phyloP scores from a whole-genome alignment of 2,888 invertebrate species.

The Saturnia pavonia region DNA sequence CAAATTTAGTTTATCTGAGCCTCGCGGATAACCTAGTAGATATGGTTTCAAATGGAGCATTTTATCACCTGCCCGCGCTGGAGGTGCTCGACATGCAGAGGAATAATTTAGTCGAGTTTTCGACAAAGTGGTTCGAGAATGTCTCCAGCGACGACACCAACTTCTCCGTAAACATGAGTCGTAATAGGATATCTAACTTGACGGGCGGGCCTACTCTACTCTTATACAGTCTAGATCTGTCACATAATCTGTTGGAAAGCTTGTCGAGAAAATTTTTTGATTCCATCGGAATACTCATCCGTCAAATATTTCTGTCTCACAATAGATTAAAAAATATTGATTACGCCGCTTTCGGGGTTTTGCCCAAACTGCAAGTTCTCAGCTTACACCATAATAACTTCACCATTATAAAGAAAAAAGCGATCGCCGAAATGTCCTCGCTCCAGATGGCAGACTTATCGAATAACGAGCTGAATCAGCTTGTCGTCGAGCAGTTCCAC shows the following conservation, averaged over 20 bases:
- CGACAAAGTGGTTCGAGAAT: slow-evolving; percentile 83
- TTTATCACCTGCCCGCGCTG: slow-evolving; percentile 85
- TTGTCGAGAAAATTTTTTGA: slow-evolving; percentile 83
- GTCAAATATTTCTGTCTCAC: slow-evolving; percentile 77
- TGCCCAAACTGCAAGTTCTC: slow-evolving; percentile 60
- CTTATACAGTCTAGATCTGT: slow-evolving; percentile 84
- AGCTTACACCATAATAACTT: slow-evolving; percentile 86
- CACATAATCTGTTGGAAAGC: slow-evolving; percentile 82
- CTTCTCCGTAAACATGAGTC: slow-evolving; percentile 87
- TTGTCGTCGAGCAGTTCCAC: slow-evolving; percentile 56
- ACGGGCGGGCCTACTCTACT: slow-evolving; percentile 55
- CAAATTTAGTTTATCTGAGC: slow-evolving; percentile 87
- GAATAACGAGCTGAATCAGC: slow-evolving; percentile 45
- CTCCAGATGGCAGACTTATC: slow-evolving; percentile 57
- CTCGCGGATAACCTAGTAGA: slow-evolving; percentile 88
- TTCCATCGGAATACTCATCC: slow-evolving; percentile 47
- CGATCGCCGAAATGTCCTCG: slow-evolving; percentile 79
- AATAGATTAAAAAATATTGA: slow-evolving; percentile 75
- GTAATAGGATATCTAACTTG: slow-evolving; percentile 79
- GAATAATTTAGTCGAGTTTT: slow-evolving; percentile 85
- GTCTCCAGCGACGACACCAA: slow-evolving; percentile 82
- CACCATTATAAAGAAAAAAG: slow-evolving; percentile 83
- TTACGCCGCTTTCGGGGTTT: slow-evolving; percentile 58
- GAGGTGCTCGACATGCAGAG: slow-evolving; percentile 88
- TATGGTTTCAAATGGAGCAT: slow-evolving; percentile 85